phyloP scores from a whole-genome alignment of 2,113 vertebrate genomes.

The Pardalotus punctatus region DNA sequence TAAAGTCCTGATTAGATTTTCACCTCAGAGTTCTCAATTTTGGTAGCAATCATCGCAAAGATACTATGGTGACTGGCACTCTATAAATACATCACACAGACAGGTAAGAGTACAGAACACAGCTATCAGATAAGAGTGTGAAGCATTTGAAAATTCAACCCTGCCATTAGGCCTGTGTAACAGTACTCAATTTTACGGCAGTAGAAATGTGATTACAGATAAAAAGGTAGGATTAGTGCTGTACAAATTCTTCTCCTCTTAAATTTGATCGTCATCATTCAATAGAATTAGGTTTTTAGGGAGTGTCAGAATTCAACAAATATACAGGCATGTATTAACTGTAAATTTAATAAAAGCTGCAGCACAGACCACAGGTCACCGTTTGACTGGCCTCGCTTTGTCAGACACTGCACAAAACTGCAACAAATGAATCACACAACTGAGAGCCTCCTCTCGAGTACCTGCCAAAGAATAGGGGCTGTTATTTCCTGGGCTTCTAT shows the following conservation, averaged over 20 bases:
- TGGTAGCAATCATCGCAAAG: slow-evolving; percentile 54
- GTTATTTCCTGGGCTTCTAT: neutral
- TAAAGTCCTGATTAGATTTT: slow-evolving; percentile 64
- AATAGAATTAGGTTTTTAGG: neutral
- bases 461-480: neutral
- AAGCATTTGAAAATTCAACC: slow-evolving; percentile 52
- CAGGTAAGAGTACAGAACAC: slow-evolving; percentile 24
- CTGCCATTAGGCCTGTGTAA: slow-evolving; percentile 37
- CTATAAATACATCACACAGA: slow-evolving; percentile 50
- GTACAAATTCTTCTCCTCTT: slow-evolving; percentile 22
- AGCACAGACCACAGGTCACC: neutral
- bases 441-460: neutral
- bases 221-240: slow-evolving; percentile 30
- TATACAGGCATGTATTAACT: neutral
- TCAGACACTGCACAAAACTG: neutral
- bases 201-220: slow-evolving; percentile 36
- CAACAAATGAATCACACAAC: neutral
- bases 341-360: neutral
- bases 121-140: slow-evolving; percentile 19
- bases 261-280: slow-evolving; percentile 12
- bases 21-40: slow-evolving; percentile 66
- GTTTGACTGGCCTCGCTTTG: neutral
- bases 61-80: slow-evolving; percentile 51
- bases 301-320: neutral
- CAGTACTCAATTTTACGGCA: slow-evolving; percentile 3